A percentile compares a stretch with the other conserved stretches of the same genome.
phyloP scores from a whole-genome alignment of 2,888 invertebrate species.

The Adelognathus sp. region DNA sequence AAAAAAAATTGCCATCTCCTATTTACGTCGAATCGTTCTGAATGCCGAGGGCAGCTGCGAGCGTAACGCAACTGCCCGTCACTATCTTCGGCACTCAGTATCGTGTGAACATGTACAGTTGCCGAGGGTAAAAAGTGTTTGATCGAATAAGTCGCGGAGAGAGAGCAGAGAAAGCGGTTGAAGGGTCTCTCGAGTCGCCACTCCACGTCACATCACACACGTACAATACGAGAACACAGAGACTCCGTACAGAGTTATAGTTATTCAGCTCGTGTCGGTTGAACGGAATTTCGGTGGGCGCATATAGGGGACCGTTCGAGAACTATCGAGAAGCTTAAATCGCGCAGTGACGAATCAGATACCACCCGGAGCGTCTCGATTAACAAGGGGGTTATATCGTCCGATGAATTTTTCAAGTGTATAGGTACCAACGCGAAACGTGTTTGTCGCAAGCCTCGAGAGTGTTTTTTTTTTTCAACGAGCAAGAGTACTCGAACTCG shows the following conservation, averaged over 20 bases:
- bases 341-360: conserved; percentile 62
- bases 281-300: conserved; percentile 13
- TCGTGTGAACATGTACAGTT: conserved; percentile 54
- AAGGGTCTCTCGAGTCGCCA: conserved; percentile 43
- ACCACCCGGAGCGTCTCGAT: conserved; percentile 66
- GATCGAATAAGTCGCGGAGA: conserved; percentile 10
- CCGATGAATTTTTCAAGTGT: conserved; percentile 54
- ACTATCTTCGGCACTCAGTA: conserved; percentile 43
- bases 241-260: background rate
- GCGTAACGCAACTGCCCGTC: conserved; percentile 11
- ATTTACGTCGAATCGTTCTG: background rate
- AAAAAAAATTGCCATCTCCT: background rate
- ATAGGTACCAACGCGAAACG: conserved; percentile 40
- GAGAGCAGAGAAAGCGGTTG: conserved; percentile 15
- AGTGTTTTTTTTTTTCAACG: conserved; percentile 58
- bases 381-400: conserved; percentile 49
- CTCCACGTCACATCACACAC: conserved; percentile 53
- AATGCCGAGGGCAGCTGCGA: background rate
- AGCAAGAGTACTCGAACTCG: background rate
- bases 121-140: conserved; percentile 42
- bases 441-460: conserved; percentile 55
- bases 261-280: conserved; percentile 19
- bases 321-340: conserved; percentile 65
- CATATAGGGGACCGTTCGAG: conserved; percentile 17
- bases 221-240: conserved; percentile 23